phyloP scores from a whole-genome alignment of 2,888 invertebrate genomes.

The Macrosoma leucophasiata region DNA sequence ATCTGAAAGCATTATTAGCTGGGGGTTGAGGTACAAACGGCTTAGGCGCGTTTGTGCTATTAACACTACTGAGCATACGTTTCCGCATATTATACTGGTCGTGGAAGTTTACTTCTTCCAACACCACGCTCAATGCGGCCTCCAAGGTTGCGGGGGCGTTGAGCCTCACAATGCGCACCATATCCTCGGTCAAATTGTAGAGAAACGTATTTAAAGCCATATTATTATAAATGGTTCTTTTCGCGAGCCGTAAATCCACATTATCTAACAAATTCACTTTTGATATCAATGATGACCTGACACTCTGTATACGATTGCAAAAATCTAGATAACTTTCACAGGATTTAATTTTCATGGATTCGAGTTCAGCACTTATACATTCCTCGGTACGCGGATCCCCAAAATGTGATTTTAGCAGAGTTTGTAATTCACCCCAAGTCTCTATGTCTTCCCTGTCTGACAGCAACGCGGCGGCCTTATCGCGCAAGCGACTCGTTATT shows the following conservation, averaged over 20 bases:
- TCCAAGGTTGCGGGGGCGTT: background rate
- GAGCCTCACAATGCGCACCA: background rate
- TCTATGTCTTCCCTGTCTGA: slow-evolving; percentile 5
- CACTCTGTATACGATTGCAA: no score
- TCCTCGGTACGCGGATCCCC: slow-evolving; percentile 5
- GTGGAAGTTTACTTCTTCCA: slow-evolving; percentile 8
- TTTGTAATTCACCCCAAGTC: slow-evolving; percentile 2
- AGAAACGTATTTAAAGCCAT: background rate
- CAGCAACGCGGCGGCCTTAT: slow-evolving; percentile 3
- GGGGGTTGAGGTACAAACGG: no score
- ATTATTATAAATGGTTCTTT: no score
- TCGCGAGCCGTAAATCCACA: no score
- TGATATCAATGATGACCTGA: no score
- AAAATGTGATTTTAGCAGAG: slow-evolving; percentile 6
- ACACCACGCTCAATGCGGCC: slow-evolving; percentile 4
- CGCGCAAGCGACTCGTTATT: slow-evolving; percentile 3
- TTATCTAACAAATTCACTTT: no score
- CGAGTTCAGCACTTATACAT: background rate
- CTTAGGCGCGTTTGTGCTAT: no score
- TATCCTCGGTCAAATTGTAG: slow-evolving; percentile 1
- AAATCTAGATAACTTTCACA: no score
- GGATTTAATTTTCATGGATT: slow-evolving; percentile 1
- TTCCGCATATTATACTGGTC: slow-evolving; percentile 9
- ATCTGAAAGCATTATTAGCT: no score
- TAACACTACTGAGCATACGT: no score